Percentiles rank a stretch among this genome's conserved stretches.
phyloP scores from a whole-genome alignment of 1,140 invertebrate genomes.

The Ephestia elutella region DNA sequence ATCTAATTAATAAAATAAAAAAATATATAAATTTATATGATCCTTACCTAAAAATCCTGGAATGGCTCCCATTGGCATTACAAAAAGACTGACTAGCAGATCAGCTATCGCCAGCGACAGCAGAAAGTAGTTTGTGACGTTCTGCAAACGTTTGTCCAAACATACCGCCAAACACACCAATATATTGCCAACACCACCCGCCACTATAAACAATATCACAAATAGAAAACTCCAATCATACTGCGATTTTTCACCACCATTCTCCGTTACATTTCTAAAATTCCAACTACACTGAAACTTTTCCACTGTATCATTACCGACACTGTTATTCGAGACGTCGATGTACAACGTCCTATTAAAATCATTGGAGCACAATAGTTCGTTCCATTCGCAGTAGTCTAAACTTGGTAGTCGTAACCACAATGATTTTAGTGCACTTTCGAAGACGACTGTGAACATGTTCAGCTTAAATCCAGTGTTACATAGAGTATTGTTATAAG shows the following conservation, averaged over 20 bases:
- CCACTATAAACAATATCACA: slow-evolving; percentile 86
- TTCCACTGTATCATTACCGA: slow-evolving; percentile 29
- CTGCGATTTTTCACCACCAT: slow-evolving; percentile 31
- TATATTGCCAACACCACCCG: slow-evolving; percentile 92
- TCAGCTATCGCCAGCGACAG: slow-evolving; percentile 95
- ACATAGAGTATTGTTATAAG: slow-evolving; percentile 47
- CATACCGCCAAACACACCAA: slow-evolving; percentile 93
- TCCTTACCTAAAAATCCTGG: slow-evolving; percentile 89
- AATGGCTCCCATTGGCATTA: slow-evolving; percentile 92
- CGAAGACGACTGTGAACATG: slow-evolving; percentile 50
- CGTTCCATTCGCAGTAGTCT: slow-evolving; percentile 41
- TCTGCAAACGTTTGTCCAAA: slow-evolving; percentile 88
- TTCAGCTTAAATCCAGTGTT: slow-evolving; percentile 60
- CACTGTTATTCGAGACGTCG: slow-evolving; percentile 32
- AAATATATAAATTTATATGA: not conserved
- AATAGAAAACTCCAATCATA: slow-evolving; percentile 87
- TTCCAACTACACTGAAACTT: slow-evolving; percentile 57
- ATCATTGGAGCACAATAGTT: slow-evolving; percentile 49
- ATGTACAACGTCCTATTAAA: slow-evolving; percentile 61
- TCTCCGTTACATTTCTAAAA: slow-evolving; percentile 30
- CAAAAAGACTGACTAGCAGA: slow-evolving; percentile 91
- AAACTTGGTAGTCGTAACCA: slow-evolving; percentile 59
- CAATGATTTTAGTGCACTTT: slow-evolving; percentile 56
- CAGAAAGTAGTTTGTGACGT: slow-evolving; percentile 96
- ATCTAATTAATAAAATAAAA: too few relatives aligned